Evolutionary conservation across 2,797 vertebrate genomes (phyloP).

Genomic region (Muscicapa comitata): DNA sequence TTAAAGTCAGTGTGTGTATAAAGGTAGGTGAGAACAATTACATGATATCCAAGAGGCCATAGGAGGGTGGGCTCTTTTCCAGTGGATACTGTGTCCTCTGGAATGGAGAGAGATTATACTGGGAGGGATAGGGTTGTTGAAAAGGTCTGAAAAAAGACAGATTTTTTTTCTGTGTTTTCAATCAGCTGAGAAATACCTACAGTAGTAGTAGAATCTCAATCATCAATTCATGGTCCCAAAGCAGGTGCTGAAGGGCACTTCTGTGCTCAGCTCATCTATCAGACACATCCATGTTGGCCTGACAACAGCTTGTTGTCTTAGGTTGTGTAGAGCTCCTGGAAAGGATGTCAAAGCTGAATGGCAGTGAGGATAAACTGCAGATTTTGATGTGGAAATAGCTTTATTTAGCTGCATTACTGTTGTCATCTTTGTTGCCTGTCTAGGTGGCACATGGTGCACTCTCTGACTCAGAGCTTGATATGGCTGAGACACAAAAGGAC

Average conservation of each 20-base stretch:
- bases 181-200: neutral
- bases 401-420: neutral
- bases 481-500: constrained; percentile 78
- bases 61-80: neutral
- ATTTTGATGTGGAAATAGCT: neutral
- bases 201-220: neutral
- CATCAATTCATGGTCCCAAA: neutral
- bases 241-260: neutral
- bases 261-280: neutral
- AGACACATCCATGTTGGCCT: neutral
- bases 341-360: neutral
- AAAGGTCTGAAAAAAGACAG: neutral
- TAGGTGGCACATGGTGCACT: constrained; percentile 84
- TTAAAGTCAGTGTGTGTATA: constrained; percentile 81
- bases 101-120: neutral
- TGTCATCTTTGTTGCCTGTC: neutral
- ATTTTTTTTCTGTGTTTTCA: neutral
- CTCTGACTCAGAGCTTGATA: constrained; percentile 71
- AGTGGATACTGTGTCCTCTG: neutral
- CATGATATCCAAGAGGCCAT: neutral
- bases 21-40: constrained; percentile 79
- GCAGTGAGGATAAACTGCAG: neutral
- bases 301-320: neutral
- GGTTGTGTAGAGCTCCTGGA: neutral
- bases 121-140: neutral